Evolutionary conservation across 2,113 vertebrate species (phyloP).

Genomic region (Chitala chitala): DNA sequence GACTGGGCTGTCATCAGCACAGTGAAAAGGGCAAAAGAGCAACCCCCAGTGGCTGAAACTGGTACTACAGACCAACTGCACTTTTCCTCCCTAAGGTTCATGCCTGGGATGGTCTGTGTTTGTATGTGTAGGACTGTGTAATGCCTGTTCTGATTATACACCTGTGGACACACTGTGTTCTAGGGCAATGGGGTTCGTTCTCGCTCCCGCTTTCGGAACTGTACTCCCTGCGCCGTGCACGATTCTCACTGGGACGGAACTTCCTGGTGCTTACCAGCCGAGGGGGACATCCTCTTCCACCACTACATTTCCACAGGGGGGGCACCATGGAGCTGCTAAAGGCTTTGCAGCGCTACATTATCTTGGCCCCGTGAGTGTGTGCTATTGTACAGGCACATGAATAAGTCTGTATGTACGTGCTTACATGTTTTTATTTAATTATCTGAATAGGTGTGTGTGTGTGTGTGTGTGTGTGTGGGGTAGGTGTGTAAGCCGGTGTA

Average conservation of each 20-base stretch:
- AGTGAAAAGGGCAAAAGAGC: conserved; percentile 62
- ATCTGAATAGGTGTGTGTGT: background rate
- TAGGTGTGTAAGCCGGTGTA: background rate
- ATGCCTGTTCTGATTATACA: background rate
- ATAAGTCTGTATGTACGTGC: too few species aligned
- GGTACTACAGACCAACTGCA: conserved; percentile 22
- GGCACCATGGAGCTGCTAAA: conserved; percentile 77
- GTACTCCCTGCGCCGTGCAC: conserved; percentile 77
- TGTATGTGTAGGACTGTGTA: too few species aligned
- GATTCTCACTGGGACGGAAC: conserved; percentile 80
- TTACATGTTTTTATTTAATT: background rate
- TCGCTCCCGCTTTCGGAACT: conserved; percentile 79
- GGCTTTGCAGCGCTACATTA: conserved; percentile 74
- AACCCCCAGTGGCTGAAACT: conserved; percentile 45
- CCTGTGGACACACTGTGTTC: conserved; percentile 14
- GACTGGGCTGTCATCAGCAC: conserved; percentile 90
- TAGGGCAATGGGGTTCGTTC: conserved; percentile 76
- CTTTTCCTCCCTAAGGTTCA: background rate
- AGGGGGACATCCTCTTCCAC: conserved; percentile 74
- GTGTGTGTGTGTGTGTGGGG: background rate
- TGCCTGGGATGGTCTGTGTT: too few species aligned
- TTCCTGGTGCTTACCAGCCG: conserved; percentile 82
- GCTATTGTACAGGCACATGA: background rate
- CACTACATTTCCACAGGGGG: conserved; percentile 83
- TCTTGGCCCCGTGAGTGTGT: conserved; percentile 64